A percentile compares a stretch with the other conserved stretches of the same genome.
phyloP scores from a whole-genome alignment of 2,113 vertebrate genomes.

The Acrocephalus kingi region DNA sequence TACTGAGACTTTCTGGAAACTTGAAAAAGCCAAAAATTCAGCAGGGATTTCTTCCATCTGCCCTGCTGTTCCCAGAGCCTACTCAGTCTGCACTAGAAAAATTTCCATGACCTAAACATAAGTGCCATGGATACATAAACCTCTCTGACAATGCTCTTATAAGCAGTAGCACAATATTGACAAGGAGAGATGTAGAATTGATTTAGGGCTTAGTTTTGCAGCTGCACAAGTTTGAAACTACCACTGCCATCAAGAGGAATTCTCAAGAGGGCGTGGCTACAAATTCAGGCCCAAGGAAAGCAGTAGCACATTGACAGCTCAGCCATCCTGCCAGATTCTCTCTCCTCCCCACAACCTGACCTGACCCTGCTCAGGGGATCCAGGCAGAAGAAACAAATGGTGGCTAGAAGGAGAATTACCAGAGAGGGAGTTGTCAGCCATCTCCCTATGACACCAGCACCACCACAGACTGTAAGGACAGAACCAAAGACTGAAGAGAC shows the following conservation, averaged over 20 bases:
- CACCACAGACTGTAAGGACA: background rate
- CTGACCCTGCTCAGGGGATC: background rate
- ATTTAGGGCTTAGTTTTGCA: slow-evolving; percentile 1
- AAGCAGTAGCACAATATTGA: slow-evolving; percentile 11
- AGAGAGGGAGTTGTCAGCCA: background rate
- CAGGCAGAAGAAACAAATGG: background rate
- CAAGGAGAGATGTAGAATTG: background rate
- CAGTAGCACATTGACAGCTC: background rate
- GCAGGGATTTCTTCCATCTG: background rate
- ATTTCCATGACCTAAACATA: background rate
- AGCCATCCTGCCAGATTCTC: background rate
- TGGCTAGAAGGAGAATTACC: background rate
- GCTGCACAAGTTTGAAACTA: slow-evolving; percentile 4
- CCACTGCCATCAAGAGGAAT: background rate
- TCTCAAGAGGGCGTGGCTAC: slow-evolving; percentile 26
- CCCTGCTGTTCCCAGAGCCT: background rate
- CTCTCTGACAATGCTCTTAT: background rate
- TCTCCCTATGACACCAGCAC: background rate
- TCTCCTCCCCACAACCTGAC: background rate
- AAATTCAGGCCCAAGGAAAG: slow-evolving; percentile 49
- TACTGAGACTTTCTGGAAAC: background rate
- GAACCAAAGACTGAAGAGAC: background rate
- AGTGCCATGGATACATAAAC: background rate
- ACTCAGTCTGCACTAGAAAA: background rate
- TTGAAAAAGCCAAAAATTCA: background rate